Conservation (phyloP, 2,888 invertebrate species). For the Schrankia costaestrigalis region DNA sequence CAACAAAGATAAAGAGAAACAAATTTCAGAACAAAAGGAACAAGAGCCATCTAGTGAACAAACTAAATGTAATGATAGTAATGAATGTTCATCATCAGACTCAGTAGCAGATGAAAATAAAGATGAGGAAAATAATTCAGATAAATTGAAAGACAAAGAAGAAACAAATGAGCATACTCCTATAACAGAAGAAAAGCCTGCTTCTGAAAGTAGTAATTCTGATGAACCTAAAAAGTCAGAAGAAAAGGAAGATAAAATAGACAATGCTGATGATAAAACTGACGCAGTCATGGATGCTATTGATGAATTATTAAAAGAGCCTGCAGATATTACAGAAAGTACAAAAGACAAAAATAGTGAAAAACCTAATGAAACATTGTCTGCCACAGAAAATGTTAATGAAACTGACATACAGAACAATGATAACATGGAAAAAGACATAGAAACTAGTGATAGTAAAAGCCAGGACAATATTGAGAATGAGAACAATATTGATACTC, state of each 20-base stretch:
- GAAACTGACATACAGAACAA: slow-evolving; percentile 1
- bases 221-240: slow-evolving; percentile 17
- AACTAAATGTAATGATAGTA: too few relatives aligned
- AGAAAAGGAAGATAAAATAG: slow-evolving; percentile 3
- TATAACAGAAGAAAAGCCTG: slow-evolving; percentile 2
- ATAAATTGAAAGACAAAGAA: slow-evolving; percentile 5
- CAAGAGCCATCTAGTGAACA: too few relatives aligned
- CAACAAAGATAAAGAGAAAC: background rate
- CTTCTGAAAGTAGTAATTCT: slow-evolving; percentile 1
- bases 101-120: slow-evolving; percentile 2
- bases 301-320: slow-evolving; percentile 19
- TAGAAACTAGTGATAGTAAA: slow-evolving; percentile 6
- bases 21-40: too few relatives aligned
- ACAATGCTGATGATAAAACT: slow-evolving; percentile 15
- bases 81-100: too few relatives aligned
- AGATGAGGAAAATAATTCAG: slow-evolving; percentile 4
- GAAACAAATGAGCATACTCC: background rate
- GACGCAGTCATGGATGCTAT: slow-evolving; percentile 24
- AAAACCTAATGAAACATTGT: slow-evolving; percentile 4
- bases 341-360: slow-evolving; percentile 8
- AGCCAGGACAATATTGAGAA: slow-evolving; percentile 3
- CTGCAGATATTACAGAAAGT: slow-evolving; percentile 7
- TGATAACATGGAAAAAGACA: slow-evolving; percentile 7
- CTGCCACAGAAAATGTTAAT: slow-evolving; percentile 5
- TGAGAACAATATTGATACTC: background rate